Evolutionary conservation across 2,888 invertebrate species (phyloP).

Genomic region (Tiliacea citrago): DNA sequence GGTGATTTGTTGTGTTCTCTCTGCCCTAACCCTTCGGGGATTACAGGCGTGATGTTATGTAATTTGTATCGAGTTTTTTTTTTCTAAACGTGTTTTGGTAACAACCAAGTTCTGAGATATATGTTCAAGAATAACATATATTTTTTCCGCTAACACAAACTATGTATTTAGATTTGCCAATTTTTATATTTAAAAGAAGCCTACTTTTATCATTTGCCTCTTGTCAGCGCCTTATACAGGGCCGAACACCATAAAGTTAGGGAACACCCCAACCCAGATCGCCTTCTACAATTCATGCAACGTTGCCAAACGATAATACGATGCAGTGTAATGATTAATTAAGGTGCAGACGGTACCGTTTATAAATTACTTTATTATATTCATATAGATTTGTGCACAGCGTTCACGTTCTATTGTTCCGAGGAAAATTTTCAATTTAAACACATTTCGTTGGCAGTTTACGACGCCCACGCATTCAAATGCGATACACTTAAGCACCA

Average conservation of each 20-base stretch:
- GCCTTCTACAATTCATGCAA: conserved; percentile 59
- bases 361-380: conserved; percentile 51
- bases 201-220: no score
- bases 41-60: no score
- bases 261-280: conserved; percentile 23
- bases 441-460: conserved; percentile 69
- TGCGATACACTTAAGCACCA: conserved; percentile 70
- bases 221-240: no score
- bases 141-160: no score
- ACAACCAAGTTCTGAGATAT: no score
- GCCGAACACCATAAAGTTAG: conserved; percentile 53
- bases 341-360: conserved; percentile 47
- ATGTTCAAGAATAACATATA: no score
- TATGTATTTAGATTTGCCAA: no score
- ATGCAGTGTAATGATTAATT: conserved; percentile 56
- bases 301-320: conserved; percentile 57
- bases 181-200: no score
- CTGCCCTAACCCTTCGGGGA: no score
- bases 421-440: conserved; percentile 67
- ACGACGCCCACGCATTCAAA: conserved; percentile 69
- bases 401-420: conserved; percentile 57
- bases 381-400: conserved; percentile 44
- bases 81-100: no score
- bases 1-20: no score
- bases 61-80: no score